Evolutionary conservation across 1,140 invertebrate genomes (phyloP), one percentile per base, ranked within the genome.

Genomic region (Arctopsyche grandis): DNA sequence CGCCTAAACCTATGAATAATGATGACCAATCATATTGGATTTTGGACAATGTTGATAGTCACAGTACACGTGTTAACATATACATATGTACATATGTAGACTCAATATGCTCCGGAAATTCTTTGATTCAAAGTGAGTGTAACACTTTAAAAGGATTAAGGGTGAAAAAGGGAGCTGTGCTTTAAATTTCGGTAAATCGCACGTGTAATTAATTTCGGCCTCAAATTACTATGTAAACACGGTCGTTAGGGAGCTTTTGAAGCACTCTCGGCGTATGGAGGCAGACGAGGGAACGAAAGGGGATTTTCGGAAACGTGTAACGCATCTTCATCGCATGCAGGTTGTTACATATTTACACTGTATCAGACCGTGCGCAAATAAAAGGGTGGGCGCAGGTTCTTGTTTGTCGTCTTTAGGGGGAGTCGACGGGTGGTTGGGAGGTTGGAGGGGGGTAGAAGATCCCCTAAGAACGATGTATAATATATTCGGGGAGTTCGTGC

Each of bases 311-410:
- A 38, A 38, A 38, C 29, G 29, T 66, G 63, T 66, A 75, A 60
- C 79, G 29, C 74, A 75, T 77, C 26, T 46, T 48, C 69, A 46
- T 29, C 52, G 79, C 48, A 66, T 63, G 74, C 74, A 76, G 74
- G 56, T 76, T 22, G 74, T 80, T 78, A 78, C 76, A 81, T 81
- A 79, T 81, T 81, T 81, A 78, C 80, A 56, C 22, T 81, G 73
- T 78, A 75, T 81, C 80, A 81, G 24, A 81, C 70, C n/a, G 44
- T 69, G 76, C 21, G 80, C 48, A 81, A 81, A 81, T 76, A 78
- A 75, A 69, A 46, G 60, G 24, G 44, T 56, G 69, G 16, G 12
- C 44, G 44, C 5, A 12, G 10, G 48, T 24, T 63, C 21, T 46
- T 77, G 79, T 79, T 79, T 80, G 79, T 26, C 29, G 63, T 69